Percentiles rank a stretch among this genome's conserved stretches.
phyloP scores from a whole-genome alignment of 2,888 invertebrate genomes.

The Netelia virgata region DNA sequence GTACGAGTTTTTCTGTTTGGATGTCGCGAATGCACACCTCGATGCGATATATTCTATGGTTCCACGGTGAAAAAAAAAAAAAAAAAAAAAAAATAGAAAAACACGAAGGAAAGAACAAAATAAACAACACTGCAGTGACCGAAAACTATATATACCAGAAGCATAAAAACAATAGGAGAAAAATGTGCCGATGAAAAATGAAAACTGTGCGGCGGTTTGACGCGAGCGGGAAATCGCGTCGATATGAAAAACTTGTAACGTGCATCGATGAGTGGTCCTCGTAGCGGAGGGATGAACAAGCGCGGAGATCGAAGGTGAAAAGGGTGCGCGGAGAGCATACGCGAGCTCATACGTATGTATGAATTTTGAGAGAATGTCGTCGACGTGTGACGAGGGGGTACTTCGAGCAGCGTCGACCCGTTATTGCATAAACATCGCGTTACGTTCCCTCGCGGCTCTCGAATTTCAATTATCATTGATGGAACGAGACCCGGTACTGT shows the following conservation, averaged over 20 bases:
- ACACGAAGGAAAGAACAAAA: not conserved
- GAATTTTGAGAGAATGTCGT: conserved; percentile 37
- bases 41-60: conserved; percentile 2
- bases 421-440: conserved; percentile 78
- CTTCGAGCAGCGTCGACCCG: conserved; percentile 53
- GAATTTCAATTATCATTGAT: conserved; percentile 79
- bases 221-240: not conserved
- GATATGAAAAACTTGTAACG: conserved; percentile 39
- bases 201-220: conserved; percentile 26
- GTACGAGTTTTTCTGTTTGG: not conserved
- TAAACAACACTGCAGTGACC: not conserved
- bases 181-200: conserved; percentile 38
- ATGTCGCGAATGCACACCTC: not conserved
- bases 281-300: conserved; percentile 6
- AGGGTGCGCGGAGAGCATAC: not conserved
- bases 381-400: conserved; percentile 1
- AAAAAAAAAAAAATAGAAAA: not conserved
- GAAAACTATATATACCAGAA: not conserved
- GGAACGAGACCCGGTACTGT: conserved; percentile 45
- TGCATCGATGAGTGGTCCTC: not conserved
- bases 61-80: not conserved
- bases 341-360: not conserved
- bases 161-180: conserved; percentile 5
- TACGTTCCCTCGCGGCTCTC: conserved; percentile 73
- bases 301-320: not conserved